Evolutionary conservation across 2,113 vertebrate species (phyloP), one percentile per base, ranked within the genome.

Genomic region (Pelecanoides urinatrix): DNA sequence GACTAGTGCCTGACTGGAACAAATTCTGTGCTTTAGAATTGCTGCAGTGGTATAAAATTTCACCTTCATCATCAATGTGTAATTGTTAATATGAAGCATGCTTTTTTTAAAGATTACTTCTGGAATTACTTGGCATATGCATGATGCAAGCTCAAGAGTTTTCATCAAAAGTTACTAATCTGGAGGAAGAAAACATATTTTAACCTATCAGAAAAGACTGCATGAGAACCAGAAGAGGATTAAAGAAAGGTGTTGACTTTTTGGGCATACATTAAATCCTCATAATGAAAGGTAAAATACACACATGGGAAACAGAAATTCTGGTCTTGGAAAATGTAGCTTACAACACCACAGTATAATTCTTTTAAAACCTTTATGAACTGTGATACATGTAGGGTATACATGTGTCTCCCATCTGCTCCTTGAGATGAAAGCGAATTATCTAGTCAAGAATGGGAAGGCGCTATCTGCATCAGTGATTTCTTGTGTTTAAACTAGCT

Each of bases 341-440:
- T 86, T 56, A 86, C 32, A 88, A 30, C 44, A 78, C 5, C 34
- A 44, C 40, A 52, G n/a, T 16, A 30, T 11, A 50, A 29, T 58
- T 73, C 50, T 73, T 72, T 26, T 1, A 14, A 75, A 88, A 53
- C 9, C 45, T 86, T 90, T 90, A 30, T 0, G 6, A 86, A 86
- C 23, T 55, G 47, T 32, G 42, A 88, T 50, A 17, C 11, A 15
- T 50, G 29, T 19, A 80, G 45, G 32, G 14, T 56, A n/a, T 82
- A 55, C 36, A 59, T 55, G 59, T 44, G 32, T 67, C n/a, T 85
- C 34, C 78, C 91, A 96, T 88, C 85, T 96, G 78, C 75, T 96
- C 53, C 56, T 72, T 42, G 52, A 90, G 82, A 86, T 53, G 62
- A 90, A 83, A 83, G 67, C 0, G 13, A 88, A 73, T 93, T 93